phyloP scores from a whole-genome alignment of 2,888 invertebrate genomes.

The Ferdinandea cuprea region DNA sequence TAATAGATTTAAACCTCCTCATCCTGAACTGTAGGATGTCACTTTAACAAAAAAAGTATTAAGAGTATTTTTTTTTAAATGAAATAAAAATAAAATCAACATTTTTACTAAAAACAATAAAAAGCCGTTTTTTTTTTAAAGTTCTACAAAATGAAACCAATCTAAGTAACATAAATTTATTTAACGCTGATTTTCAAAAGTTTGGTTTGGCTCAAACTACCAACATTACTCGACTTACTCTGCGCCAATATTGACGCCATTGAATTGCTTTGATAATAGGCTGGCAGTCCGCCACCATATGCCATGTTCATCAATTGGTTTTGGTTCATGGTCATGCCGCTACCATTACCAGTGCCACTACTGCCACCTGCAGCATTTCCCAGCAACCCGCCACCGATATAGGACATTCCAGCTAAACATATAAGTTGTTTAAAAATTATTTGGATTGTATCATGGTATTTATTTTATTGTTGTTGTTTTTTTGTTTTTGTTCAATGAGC shows the following conservation, averaged over 20 bases:
- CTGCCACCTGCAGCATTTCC: conserved; percentile 55
- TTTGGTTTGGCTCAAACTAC: conserved; percentile 76
- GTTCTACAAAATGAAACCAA: conserved; percentile 17
- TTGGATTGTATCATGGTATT: no score
- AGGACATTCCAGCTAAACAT: conserved; percentile 67
- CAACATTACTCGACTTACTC: conserved; percentile 87
- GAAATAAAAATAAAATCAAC: neutral
- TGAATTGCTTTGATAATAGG: conserved; percentile 81
- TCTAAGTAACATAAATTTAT: conserved; percentile 40
- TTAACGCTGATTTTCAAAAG: neutral
- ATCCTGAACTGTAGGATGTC: no score
- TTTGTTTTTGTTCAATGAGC: neutral
- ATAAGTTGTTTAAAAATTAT: conserved; percentile 24
- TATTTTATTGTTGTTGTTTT: no score
- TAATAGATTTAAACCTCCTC: no score
- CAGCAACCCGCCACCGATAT: conserved; percentile 57
- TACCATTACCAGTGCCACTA: no score
- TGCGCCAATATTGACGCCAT: conserved; percentile 91
- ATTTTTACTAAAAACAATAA: neutral
- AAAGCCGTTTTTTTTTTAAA: no score
- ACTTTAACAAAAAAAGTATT: no score
- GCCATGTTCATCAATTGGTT: conserved; percentile 83
- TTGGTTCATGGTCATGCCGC: conserved; percentile 74
- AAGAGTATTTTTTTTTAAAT: no score
- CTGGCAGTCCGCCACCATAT: conserved; percentile 83